A percentile compares a stretch with the other conserved stretches of the same genome.
phyloP scores from a whole-genome alignment of 2,113 vertebrate genomes.

The Taxidea taxus region DNA sequence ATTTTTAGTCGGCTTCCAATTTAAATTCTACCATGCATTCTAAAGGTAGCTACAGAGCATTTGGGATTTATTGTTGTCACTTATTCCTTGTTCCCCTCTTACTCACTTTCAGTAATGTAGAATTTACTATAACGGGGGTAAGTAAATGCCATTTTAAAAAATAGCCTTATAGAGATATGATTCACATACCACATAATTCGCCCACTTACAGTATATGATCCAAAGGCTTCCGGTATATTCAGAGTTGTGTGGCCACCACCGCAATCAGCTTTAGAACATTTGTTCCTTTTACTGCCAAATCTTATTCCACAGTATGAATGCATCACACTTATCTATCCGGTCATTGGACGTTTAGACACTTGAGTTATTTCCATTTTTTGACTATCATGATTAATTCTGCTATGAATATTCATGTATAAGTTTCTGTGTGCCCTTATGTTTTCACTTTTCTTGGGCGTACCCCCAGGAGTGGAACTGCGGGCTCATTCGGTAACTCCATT shows the following conservation, averaged over 20 bases:
- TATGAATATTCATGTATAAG: not conserved
- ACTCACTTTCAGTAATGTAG: not conserved
- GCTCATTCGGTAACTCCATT: not conserved
- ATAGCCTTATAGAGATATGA: not conserved
- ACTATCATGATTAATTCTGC: not conserved
- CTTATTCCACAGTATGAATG: not conserved
- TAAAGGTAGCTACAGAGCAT: not conserved
- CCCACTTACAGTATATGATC: not conserved
- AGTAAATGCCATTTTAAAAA: not conserved
- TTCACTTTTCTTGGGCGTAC: not conserved
- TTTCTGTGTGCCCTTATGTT: not conserved
- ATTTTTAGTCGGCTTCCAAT: constrained; percentile 40
- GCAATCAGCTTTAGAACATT: not conserved
- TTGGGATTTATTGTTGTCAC: constrained; percentile 2
- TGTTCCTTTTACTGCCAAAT: not conserved
- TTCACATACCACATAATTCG: not conserved
- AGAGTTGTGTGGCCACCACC: not conserved
- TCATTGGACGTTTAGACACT: not conserved
- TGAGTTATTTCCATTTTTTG: not conserved
- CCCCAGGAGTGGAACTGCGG: not conserved
- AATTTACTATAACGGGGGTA: not conserved
- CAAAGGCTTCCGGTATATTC: not conserved
- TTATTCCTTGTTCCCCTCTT: not conserved
- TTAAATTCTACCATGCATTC: not conserved
- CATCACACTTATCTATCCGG: not conserved